Evolutionary conservation across 2,113 vertebrate genomes (phyloP), one percentile per base, ranked within the genome.

Genomic region (Mormyrus lacerda): DNA sequence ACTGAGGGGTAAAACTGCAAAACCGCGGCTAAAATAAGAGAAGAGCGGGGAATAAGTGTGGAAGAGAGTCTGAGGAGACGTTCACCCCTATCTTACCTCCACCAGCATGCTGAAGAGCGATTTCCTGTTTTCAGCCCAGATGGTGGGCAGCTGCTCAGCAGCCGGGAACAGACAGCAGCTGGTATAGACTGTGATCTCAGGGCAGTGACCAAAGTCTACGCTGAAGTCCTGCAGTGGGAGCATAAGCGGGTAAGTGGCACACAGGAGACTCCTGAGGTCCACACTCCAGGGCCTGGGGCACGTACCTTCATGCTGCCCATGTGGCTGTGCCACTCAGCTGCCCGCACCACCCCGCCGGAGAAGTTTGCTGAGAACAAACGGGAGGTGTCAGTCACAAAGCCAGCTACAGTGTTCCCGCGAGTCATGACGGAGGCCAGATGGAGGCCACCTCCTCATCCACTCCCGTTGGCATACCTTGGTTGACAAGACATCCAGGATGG

Each of bases 281-380:
- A 31, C 73, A 8, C 50, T 31, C 65, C 21, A 27, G 31, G 17
- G 1, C 31, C 13, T 39, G 35, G n/a, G 61, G 0, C 27, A 87
- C 91, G 83, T 95, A 98, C 98, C 98, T 99, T 99, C 98, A 99
- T 99, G 88, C 98, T 99, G 53, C 98, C 97, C 95, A 98, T 94
- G 92, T 99, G 98, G 93, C 97, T 98, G 90, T 97, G 96, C 96
- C 96, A 98, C 65, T 98, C 97, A 0, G 98, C 98, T 88, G 98
- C 98, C 90, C 97, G 96, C 92, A 99, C 96, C 47, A 99, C 97
- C 87, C 98, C 98, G 3, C 95, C 96, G 8, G 96, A 96, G 91
- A 97, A 95, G 86, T 91, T 96, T 87, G 96, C 96, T 94, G 96
- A 96, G 96, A 92, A 21, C 89, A 65, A 84, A 27, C 65, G 44